These are phyloP conservation scores for Okapia johnstoni DNA, from an alignment of 2,113 vertebrate species.

Conservation along the genomic window DNA sequence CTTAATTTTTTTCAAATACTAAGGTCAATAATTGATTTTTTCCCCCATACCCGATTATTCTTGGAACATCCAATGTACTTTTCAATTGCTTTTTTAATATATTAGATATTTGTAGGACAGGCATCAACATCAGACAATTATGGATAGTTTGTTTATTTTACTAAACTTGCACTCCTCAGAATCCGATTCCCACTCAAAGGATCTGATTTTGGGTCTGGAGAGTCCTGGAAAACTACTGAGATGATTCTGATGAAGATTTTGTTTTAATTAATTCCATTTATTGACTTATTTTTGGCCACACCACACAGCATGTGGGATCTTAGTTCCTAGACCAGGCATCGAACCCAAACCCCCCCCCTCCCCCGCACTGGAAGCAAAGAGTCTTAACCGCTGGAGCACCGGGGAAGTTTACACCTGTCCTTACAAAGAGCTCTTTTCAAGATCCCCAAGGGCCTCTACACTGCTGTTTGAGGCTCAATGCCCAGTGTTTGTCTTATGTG, in stretches of 20 bases:
- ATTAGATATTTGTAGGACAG: neutral
- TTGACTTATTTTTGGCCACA: neutral
- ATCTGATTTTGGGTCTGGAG: neutral
- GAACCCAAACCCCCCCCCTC: neutral
- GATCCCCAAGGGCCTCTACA: neutral
- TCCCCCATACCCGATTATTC: neutral
- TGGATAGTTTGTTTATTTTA: neutral
- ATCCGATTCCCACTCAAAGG: neutral
- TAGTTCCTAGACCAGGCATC: neutral
- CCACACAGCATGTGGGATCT: neutral
- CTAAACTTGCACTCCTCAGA: neutral
- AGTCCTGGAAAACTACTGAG: neutral
- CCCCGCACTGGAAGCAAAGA: neutral
- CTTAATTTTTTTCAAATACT: neutral
- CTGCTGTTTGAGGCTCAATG: neutral
- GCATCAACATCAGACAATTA: neutral
- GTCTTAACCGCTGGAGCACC: neutral
- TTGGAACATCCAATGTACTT: neutral
- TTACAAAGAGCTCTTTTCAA: neutral
- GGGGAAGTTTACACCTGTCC: neutral
- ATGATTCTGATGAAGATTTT: neutral
- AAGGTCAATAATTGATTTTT: neutral
- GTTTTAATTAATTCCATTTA: neutral
- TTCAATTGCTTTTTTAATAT: neutral
- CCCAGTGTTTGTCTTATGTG: neutral